Base-by-base conservation (phyloP, 2,888 invertebrate species). In the Minunthozetes semirufus region DNA sequence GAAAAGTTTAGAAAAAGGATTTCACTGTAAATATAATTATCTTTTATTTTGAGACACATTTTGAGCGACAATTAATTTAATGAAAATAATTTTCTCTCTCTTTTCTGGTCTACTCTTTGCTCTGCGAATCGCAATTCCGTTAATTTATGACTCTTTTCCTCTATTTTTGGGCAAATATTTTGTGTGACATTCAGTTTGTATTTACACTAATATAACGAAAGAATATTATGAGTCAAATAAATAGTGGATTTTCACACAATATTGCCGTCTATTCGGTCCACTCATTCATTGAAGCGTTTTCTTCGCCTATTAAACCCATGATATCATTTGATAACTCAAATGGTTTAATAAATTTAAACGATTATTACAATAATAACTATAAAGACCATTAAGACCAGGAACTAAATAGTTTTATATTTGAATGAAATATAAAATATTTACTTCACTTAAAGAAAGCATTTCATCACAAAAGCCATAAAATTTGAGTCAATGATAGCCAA, bases 331-430 rank as follows among this genome's bases (percentile, higher is more conserved):
- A 42, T 42, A 42, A 42, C 42, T 42, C 42, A 13, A 42, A 42
- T 42, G 42, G 50, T 50, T n/a, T 50, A 50, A 50, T 50, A 50
- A 50, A 50, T 50, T n/a, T 50, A 50, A 50, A 50, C 50, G 50
- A 50, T 50, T 50, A 50, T 50, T 50, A 50, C 50, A 50, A 50
- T 50, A n/a, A 50, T 50, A n/a, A 19, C 50, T 19, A 50, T 50
- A n/a, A 50, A 50, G 50, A 50, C 50, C 50, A 50, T 50, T 50
- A 50, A 50, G 50, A 50, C 50, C 50, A 50, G 50, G 50, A 50
- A 50, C 13, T 50, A 50, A 50, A 50, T 50, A 42, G 50, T n/a
- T 50, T 50, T n/a, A 50, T 50, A 50, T 50, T 42, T 13, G 13
- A 11, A 1, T 6, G 42, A 42, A 8, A 50, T 2, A n/a, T n/a